phyloP scores from a whole-genome alignment of 2,888 invertebrate genomes.

The Itoplectis maculator region DNA sequence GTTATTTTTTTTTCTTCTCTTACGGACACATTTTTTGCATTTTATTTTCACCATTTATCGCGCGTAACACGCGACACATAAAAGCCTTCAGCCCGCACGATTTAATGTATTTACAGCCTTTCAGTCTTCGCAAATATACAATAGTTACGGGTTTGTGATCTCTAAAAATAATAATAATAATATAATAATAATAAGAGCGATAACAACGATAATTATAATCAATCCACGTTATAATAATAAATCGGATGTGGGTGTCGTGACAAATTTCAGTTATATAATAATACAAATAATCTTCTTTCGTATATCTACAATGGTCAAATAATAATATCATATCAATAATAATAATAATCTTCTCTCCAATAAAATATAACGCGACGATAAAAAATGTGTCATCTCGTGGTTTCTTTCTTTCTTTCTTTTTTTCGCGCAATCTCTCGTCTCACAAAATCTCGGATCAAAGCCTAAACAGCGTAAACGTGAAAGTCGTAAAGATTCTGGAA shows the following conservation, averaged over 20 bases:
- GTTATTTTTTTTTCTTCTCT: constrained; percentile 18
- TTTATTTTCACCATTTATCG: constrained; percentile 46
- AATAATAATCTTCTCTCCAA: constrained; percentile 67
- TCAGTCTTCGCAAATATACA: constrained; percentile 84
- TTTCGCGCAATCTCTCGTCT: constrained; percentile 16
- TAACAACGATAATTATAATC: constrained; percentile 77
- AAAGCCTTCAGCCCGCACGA: constrained; percentile 65
- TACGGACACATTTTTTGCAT: constrained; percentile 60
- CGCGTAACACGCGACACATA: constrained; percentile 54
- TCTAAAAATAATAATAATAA: constrained; percentile 74
- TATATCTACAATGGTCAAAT: constrained; percentile 73
- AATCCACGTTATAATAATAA: constrained; percentile 73
- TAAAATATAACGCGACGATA: constrained; percentile 53
- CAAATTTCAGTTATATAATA: constrained; percentile 62
- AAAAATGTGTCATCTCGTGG: constrained; percentile 27
- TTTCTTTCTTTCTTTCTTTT: background rate
- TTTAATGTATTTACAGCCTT: constrained; percentile 80
- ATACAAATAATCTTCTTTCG: constrained; percentile 69
- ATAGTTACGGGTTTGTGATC: constrained; percentile 77
- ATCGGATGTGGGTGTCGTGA: constrained; percentile 50
- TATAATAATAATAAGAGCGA: constrained; percentile 72
- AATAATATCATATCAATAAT: constrained; percentile 67
- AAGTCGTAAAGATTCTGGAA: constrained; percentile 34
- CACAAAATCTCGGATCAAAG: constrained; percentile 31
- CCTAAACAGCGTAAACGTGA: constrained; percentile 20